A percentile compares a stretch with the other conserved stretches of the same genome.
These are phyloP conservation scores for Austrolebias charrua DNA, from an alignment of 2,797 vertebrate species.

Conservation along the genomic window DNA sequence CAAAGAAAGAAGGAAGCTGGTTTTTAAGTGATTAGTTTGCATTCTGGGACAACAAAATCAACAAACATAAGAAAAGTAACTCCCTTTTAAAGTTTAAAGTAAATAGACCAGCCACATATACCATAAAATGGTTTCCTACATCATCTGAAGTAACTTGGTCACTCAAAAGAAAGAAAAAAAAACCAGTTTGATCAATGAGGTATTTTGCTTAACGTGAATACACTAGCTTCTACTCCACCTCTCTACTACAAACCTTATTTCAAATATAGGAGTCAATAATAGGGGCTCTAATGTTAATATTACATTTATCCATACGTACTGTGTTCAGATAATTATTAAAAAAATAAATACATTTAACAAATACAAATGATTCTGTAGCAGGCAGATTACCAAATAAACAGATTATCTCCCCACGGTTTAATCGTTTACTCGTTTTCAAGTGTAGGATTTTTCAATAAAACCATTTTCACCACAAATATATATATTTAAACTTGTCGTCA, in stretches of 20 bases:
- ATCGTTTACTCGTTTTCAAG: constrained; percentile 63
- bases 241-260: constrained; percentile 44
- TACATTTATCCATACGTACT: constrained; percentile 72
- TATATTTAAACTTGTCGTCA: constrained; percentile 53
- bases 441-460: constrained; percentile 69
- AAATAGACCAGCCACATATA: constrained; percentile 77
- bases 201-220: constrained; percentile 61
- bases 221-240: constrained; percentile 36
- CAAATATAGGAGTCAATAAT: constrained; percentile 66
- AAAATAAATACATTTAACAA: constrained; percentile 85
- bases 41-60: constrained; percentile 17
- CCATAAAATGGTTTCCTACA: constrained; percentile 67
- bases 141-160: constrained; percentile 76
- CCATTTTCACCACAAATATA: constrained; percentile 51
- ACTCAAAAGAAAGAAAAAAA: constrained; percentile 55
- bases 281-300: constrained; percentile 68
- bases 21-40: constrained; percentile 15
- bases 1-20: constrained; percentile 27
- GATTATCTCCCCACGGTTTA: constrained; percentile 53
- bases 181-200: constrained; percentile 47
- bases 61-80: constrained; percentile 22
- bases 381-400: constrained; percentile 64
- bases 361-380: constrained; percentile 75
- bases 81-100: constrained; percentile 57
- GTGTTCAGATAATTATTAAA: constrained; percentile 78